phyloP scores from a whole-genome alignment of 2,888 invertebrate species.

The Quadroppia sp. region DNA sequence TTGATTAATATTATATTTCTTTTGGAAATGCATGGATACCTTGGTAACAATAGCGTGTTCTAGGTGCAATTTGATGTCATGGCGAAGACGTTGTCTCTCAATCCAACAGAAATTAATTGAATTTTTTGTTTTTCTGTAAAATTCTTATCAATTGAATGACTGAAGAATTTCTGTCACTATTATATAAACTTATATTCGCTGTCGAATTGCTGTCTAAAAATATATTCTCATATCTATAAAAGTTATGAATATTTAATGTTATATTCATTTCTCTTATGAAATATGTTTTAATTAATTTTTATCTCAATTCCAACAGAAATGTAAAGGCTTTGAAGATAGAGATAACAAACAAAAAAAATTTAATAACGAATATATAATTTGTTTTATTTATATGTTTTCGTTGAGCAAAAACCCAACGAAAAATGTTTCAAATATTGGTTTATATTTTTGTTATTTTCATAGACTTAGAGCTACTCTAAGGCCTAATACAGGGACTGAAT shows the following conservation, averaged over 20 bases:
- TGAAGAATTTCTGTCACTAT: not conserved
- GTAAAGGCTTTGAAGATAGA: not conserved
- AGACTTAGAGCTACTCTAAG: not conserved
- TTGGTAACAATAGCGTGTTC: no score
- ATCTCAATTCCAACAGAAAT: not conserved
- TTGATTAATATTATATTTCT: no score
- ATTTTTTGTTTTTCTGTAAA: no score
- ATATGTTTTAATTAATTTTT: constrained; percentile 22
- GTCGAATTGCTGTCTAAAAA: not conserved
- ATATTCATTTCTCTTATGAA: not conserved
- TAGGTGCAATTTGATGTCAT: no score
- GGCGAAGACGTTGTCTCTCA: no score
- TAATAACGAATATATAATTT: not conserved
- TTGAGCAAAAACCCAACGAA: not conserved
- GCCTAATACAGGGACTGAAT: not conserved
- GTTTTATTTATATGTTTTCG: constrained; percentile 10
- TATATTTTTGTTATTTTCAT: not conserved
- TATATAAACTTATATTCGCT: no score
- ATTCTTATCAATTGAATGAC: not conserved
- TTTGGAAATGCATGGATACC: no score
- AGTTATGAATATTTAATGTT: not conserved
- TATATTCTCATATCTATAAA: not conserved
- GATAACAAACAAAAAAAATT: not conserved
- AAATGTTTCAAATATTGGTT: not conserved
- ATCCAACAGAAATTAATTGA: no score